Percentiles rank a stretch among this genome's conserved stretches.
These are phyloP conservation scores for Hydrotaea cyrtoneurina DNA, from an alignment of 2,888 invertebrate genomes.

Conservation along the genomic window DNA sequence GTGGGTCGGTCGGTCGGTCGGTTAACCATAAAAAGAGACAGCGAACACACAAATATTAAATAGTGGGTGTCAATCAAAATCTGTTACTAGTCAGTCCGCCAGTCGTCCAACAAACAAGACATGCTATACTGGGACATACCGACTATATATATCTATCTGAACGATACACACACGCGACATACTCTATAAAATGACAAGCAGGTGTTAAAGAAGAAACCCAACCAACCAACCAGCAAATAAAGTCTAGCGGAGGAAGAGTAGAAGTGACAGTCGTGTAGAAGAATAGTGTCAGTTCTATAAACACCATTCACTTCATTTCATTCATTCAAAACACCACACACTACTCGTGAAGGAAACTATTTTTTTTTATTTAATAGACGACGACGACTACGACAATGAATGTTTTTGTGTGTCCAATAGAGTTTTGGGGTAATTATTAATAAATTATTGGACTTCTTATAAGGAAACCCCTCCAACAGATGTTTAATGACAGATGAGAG, in stretches of 20 bases:
- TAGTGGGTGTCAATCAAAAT: constrained; percentile 64
- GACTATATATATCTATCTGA: not conserved
- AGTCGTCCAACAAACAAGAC: not conserved
- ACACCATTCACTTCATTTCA: not conserved
- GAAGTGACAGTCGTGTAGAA: not conserved
- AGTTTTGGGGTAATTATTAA: not conserved
- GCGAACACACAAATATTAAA: constrained; percentile 12
- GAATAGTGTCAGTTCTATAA: constrained; percentile 13
- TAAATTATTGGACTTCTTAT: constrained; percentile 1
- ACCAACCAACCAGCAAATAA: not conserved
- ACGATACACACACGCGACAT: not conserved
- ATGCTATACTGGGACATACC: not conserved
- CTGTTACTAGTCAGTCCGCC: not conserved
- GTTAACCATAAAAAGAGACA: not conserved
- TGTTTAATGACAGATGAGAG: not conserved
- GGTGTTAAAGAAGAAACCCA: constrained; percentile 27
- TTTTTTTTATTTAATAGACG: no score
- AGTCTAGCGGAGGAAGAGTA: not conserved
- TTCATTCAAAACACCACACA: not conserved
- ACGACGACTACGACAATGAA: not conserved
- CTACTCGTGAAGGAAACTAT: not conserved
- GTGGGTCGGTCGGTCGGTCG: not conserved
- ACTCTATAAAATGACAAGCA: constrained; percentile 24
- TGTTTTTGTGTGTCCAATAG: not conserved
- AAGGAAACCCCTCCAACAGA: not conserved